Evolutionary conservation across 2,888 invertebrate species (phyloP).

Genomic region (Phlogophora meticulosa): DNA sequence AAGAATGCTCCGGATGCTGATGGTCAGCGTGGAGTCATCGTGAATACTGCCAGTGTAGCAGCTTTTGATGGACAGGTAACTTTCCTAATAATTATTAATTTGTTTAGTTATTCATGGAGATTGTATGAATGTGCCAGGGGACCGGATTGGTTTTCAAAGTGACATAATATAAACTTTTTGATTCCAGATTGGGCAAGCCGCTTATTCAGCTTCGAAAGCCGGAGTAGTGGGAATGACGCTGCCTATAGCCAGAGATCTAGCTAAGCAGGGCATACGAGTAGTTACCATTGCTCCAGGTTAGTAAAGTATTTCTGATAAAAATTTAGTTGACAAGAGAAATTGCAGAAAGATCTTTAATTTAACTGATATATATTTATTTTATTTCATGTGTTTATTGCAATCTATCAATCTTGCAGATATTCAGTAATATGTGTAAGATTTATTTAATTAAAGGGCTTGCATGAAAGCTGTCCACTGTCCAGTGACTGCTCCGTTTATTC

Average conservation of each 20-base stretch:
- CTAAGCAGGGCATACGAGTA: slow-evolving; percentile 95
- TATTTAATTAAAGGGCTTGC: too few species aligned
- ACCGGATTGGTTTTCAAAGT: not conserved
- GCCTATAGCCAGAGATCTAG: slow-evolving; percentile 98
- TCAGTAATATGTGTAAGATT: too few species aligned
- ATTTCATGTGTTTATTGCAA: too few species aligned
- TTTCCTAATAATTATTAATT: too few species aligned
- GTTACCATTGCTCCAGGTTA: slow-evolving; percentile 95
- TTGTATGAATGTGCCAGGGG: too few species aligned
- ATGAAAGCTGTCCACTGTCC: too few species aligned
- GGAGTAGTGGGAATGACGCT: slow-evolving; percentile 98
- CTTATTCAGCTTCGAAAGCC: slow-evolving; percentile 98
- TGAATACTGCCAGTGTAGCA: slow-evolving; percentile 99
- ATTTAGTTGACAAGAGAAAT: too few species aligned
- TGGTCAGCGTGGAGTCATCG: slow-evolving; percentile 97
- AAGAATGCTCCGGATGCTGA: slow-evolving; percentile 95
- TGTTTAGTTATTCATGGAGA: too few species aligned
- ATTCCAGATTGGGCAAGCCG: slow-evolving; percentile 97
- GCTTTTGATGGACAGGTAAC: slow-evolving; percentile 96
- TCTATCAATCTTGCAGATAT: too few species aligned
- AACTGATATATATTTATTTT: too few species aligned
- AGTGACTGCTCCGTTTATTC: too few species aligned
- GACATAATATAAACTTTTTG: not conserved
- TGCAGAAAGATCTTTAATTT: too few species aligned
- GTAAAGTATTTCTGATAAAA: slow-evolving; percentile 5